Conservation (phyloP, 2,113 vertebrate genomes). For the Gobiocypris rarus region DNA sequence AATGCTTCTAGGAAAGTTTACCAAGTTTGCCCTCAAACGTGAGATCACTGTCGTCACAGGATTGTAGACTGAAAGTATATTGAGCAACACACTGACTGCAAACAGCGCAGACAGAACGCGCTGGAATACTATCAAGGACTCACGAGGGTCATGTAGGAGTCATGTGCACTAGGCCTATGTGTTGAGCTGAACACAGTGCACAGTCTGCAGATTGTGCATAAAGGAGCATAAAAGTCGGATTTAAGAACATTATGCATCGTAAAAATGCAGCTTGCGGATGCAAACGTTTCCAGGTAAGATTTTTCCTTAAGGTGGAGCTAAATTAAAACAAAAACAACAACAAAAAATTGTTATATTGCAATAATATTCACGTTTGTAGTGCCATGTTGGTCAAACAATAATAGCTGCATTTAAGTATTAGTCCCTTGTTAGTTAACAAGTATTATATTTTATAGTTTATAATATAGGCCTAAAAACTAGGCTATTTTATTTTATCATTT, state of each 20-base stretch:
- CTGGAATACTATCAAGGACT: slow-evolving; percentile 6
- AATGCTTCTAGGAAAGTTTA: not conserved
- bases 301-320: not conserved
- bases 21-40: not conserved
- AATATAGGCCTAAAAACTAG: too few relatives aligned
- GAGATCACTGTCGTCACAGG: not conserved
- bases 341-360: too few relatives aligned
- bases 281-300: slow-evolving; percentile 30
- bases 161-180: not conserved
- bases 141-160: not conserved
- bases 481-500: not conserved
- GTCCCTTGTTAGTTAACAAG: not conserved
- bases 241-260: not conserved
- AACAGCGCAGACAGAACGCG: not conserved
- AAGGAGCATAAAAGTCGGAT: not conserved
- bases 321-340: not conserved
- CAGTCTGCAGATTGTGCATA: not conserved
- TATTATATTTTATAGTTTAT: too few relatives aligned
- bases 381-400: not conserved
- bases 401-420: not conserved
- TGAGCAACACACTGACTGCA: not conserved
- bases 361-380: not conserved
- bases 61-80: not conserved
- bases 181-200: not conserved
- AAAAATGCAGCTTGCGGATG: slow-evolving; percentile 27